phyloP scores from a whole-genome alignment of 1,140 invertebrate genomes.

The Sogatella furcifera region DNA sequence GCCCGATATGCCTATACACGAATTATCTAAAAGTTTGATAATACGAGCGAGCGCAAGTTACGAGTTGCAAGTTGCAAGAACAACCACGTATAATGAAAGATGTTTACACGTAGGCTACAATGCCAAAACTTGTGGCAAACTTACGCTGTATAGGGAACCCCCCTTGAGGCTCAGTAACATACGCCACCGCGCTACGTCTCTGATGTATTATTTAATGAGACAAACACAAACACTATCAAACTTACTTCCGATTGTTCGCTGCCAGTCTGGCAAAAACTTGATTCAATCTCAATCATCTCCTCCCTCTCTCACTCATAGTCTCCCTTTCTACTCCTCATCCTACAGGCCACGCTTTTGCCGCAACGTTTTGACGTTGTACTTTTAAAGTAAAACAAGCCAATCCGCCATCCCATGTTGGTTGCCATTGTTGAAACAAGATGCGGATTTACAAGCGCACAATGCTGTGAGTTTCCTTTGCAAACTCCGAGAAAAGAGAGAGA shows the following conservation, averaged over 20 bases:
- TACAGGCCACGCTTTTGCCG: too few species aligned
- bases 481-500: too few species aligned
- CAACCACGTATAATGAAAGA: background rate
- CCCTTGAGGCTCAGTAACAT: conserved; percentile 2
- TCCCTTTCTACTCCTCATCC: too few species aligned
- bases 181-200: background rate
- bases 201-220: conserved; percentile 2
- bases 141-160: background rate
- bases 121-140: conserved; percentile 2
- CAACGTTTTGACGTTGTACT: too few species aligned
- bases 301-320: too few species aligned
- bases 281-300: too few species aligned
- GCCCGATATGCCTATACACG: conserved; percentile 1
- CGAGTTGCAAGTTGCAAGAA: background rate
- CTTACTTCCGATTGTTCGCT: background rate
- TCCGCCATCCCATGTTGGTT: too few species aligned
- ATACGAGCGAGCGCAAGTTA: background rate
- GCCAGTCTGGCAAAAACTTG: too few species aligned
- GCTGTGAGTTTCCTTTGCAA: too few species aligned
- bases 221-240: conserved; percentile 1
- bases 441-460: too few species aligned
- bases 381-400: too few species aligned
- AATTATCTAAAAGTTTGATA: conserved; percentile 4
- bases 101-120: conserved; percentile 3
- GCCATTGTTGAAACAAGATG: too few species aligned